Evolutionary conservation across 2,113 vertebrate species (phyloP).

Genomic region (Carlito syrichta): DNA sequence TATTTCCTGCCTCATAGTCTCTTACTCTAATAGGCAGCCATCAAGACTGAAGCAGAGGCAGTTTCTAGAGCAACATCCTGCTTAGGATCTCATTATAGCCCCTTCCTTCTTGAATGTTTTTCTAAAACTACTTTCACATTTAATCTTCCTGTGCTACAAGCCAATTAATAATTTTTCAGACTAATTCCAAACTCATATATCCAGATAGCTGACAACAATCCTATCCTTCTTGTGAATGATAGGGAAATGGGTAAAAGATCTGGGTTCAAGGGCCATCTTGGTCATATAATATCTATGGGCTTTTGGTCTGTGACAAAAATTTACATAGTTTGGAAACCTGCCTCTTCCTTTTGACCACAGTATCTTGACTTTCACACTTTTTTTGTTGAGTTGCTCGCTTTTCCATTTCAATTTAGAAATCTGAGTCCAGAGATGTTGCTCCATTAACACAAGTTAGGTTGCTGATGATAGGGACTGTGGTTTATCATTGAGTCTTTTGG

Average conservation of each 20-base stretch:
- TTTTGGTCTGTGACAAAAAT: background rate
- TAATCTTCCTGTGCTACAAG: background rate
- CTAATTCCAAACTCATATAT: background rate
- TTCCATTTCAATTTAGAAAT: background rate
- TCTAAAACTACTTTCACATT: background rate
- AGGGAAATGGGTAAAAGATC: background rate
- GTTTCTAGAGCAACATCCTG: background rate
- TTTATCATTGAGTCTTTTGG: background rate
- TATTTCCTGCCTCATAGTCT: background rate
- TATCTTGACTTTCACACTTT: background rate
- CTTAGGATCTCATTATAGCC: background rate
- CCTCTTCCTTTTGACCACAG: background rate
- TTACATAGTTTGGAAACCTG: background rate
- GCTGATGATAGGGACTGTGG: rapidly evolving
- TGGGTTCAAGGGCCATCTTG: background rate
- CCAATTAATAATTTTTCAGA: background rate
- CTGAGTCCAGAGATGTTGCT: background rate
- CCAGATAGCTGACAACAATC: background rate
- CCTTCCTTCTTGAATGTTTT: background rate
- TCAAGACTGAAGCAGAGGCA: background rate
- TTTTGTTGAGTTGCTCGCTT: background rate
- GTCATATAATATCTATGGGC: no score
- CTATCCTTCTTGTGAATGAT: background rate
- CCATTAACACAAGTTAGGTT: background rate
- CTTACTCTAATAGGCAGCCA: background rate